These are phyloP conservation scores for Molorchus minor DNA, from an alignment of 2,888 invertebrate genomes.

Conservation along the genomic window DNA sequence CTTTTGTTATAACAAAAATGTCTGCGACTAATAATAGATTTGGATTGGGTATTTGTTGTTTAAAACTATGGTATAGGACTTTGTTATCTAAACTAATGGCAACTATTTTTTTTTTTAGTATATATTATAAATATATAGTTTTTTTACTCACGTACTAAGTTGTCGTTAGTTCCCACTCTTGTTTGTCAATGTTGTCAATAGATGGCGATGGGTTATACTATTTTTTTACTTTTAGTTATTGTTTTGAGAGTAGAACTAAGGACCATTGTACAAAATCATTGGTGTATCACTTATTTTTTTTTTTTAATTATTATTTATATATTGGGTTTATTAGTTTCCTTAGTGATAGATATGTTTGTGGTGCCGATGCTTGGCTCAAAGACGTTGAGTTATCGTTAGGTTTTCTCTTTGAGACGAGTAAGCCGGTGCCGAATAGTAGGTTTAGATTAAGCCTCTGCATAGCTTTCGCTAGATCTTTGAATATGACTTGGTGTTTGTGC, in stretches of 20 bases:
- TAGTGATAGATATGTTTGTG: conserved; percentile 43
- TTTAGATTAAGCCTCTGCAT: conserved; percentile 56
- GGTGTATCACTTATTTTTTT: conserved; percentile 47
- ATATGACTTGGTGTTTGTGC: conserved; percentile 53
- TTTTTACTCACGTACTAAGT: conserved; percentile 27
- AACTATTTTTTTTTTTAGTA: conserved; percentile 34
- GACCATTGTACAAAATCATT: conserved; percentile 49
- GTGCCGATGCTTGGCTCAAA: conserved; percentile 22
- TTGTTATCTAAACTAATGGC: conserved; percentile 43
- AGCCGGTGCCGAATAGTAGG: conserved; percentile 44
- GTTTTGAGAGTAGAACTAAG: conserved; percentile 42
- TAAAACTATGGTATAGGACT: conserved; percentile 42
- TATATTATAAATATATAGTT: conserved; percentile 18
- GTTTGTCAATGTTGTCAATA: conserved; percentile 48
- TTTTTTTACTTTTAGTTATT: conserved; percentile 23
- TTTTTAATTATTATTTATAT: conserved; percentile 45
- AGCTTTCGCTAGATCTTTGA: conserved; percentile 61
- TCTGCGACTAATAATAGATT: conserved; percentile 55
- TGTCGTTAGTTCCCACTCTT: conserved; percentile 42
- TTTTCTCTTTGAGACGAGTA: conserved; percentile 25
- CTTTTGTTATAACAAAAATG: conserved; percentile 59
- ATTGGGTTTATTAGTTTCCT: conserved; percentile 50
- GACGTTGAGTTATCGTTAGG: conserved; percentile 25
- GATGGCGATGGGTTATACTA: conserved; percentile 43
- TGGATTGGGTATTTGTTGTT: conserved; percentile 52